These are phyloP conservation scores for Theristicus caerulescens DNA, from an alignment of 2,113 vertebrate genomes.

Conservation along the genomic window DNA sequence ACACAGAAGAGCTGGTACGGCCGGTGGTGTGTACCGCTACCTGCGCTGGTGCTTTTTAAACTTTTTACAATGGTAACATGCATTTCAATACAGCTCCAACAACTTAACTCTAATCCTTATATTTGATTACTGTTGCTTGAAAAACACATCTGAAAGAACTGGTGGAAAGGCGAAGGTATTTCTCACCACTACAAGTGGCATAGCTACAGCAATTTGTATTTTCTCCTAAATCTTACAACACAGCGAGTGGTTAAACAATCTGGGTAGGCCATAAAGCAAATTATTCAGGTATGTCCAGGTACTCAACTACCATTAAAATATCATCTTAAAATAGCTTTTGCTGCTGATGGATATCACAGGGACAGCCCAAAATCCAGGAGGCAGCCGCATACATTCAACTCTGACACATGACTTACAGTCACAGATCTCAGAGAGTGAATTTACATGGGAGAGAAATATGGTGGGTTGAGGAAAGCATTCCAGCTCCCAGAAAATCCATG, in stretches of 20 bases:
- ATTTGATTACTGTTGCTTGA: background rate
- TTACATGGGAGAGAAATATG: background rate
- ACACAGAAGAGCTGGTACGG: background rate
- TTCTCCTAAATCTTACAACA: background rate
- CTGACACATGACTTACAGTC: background rate
- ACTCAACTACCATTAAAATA: background rate
- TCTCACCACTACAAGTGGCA: background rate
- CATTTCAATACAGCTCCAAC: background rate
- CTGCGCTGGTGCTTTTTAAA: background rate
- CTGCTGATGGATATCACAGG: background rate
- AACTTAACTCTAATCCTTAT: background rate
- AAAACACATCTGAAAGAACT: background rate
- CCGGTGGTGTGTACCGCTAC: background rate
- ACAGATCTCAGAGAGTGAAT: background rate
- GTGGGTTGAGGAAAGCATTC: background rate
- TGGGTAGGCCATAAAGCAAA: background rate
- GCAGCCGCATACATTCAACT: background rate
- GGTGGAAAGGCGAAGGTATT: background rate
- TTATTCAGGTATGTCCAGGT: background rate
- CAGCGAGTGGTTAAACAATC: background rate
- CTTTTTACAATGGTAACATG: background rate
- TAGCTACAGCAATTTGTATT: background rate
- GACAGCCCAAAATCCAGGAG: background rate
- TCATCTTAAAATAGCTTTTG: background rate
- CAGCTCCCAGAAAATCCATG: background rate